A percentile compares a stretch with the other conserved stretches of the same genome.
Evolutionary conservation across 2,888 invertebrate genomes (phyloP).

Genomic region (Trachelus troglodyta): DNA sequence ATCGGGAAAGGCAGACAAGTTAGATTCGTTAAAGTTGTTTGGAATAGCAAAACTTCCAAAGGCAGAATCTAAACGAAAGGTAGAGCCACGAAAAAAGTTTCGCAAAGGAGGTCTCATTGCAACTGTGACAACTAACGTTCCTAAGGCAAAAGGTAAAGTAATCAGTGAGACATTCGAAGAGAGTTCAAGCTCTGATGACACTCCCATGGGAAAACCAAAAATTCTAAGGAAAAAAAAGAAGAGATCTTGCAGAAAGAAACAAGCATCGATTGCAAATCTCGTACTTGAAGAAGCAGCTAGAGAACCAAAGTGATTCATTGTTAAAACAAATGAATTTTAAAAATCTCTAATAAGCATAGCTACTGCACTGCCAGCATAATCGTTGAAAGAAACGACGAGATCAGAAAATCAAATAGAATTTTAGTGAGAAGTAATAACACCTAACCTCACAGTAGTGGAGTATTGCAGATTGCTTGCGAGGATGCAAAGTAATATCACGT

Average conservation of each 20-base stretch:
- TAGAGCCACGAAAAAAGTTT: slow-evolving; percentile 66
- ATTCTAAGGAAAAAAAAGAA: slow-evolving; percentile 37
- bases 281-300: slow-evolving; percentile 5
- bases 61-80: slow-evolving; percentile 43
- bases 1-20: slow-evolving; percentile 36
- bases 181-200: slow-evolving; percentile 52
- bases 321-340: not conserved
- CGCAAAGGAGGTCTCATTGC: slow-evolving; percentile 73
- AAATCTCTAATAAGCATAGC: not conserved
- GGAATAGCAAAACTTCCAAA: slow-evolving; percentile 45
- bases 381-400: not conserved
- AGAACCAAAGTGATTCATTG: not conserved
- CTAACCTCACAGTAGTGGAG: not conserved
- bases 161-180: slow-evolving; percentile 39
- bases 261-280: slow-evolving; percentile 42
- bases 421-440: not conserved
- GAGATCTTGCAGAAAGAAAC: slow-evolving; percentile 37
- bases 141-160: slow-evolving; percentile 37
- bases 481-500: not conserved
- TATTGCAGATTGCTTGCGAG: not conserved
- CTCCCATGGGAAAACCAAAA: slow-evolving; percentile 25
- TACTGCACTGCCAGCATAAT: not conserved
- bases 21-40: slow-evolving; percentile 51
- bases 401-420: not conserved
- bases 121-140: slow-evolving; percentile 63